Base-by-base conservation (phyloP, 2,113 vertebrate genomes). In the Copsychus sechellarum region DNA sequence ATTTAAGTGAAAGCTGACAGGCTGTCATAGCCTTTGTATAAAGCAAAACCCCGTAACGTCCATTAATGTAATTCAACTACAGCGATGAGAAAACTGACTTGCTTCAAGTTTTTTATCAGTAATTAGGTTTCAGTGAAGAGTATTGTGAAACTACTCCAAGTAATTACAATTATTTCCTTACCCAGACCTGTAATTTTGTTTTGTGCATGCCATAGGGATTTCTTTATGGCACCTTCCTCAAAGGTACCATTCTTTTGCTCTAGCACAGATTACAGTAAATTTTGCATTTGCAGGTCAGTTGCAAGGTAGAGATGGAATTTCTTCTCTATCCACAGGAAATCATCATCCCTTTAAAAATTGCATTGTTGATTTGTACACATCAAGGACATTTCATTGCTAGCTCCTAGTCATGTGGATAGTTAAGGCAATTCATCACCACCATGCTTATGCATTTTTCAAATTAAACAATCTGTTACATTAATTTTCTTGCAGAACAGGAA, bases 401-500 rank as follows among this genome's bases (percentile, higher is more conserved):
- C 71, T 97, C 40, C 61, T n/a, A 77, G 80, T 78, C 91, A 92
- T 72, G 70, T 83, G 92, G 83, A 56, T 72, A 97, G 86, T 58
- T 85, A 90, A 90, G 86, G 71, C 56, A 94, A 97, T 96, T 93
- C 29, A 96, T 97, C 88, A 96, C 77, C 29, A 57, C 22, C 16
- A 25, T 72, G 48, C 64, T 96, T 91, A 60, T 54, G 76, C 0
- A 9, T 47, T 94, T 93, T 92, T 96, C 69, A 96, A 92, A 96
- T 94, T 95, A 91, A 94, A 90, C 50, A 95, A 81, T 93, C 77
- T 96, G 86, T 93, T 96, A 88, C 86, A 94, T 64, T 93, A 50
- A 88, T 97, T 97, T 96, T 60, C 45, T 86, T 76, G 47, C 48
- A 86, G n/a, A 94, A 82, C 48, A 93, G 88, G 66, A 95, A 95